Conservation (phyloP, 2,888 invertebrate genomes). For the Calliphora vomitoria region DNA sequence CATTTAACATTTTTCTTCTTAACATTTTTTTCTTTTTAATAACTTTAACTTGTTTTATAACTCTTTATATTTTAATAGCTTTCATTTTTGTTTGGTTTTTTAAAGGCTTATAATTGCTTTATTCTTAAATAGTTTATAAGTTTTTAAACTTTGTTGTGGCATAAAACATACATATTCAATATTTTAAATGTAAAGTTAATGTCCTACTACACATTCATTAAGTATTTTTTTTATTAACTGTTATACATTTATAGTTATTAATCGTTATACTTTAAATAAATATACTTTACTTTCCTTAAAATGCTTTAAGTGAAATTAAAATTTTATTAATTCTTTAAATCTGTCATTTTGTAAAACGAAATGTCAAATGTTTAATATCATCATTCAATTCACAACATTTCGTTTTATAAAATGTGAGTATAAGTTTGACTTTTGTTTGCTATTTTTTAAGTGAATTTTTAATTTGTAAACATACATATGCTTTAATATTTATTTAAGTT, state of each 20-base stretch:
- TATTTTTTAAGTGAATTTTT: no score
- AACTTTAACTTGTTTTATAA: constrained; percentile 23
- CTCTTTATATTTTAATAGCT: neutral
- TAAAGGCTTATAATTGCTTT: constrained; percentile 79
- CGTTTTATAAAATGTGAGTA: no score
- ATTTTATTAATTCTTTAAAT: no score
- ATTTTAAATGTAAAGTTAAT: constrained; percentile 61
- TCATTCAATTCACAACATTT: no score
- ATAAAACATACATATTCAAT: constrained; percentile 68
- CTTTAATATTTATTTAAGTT: no score
- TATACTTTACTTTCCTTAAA: neutral
- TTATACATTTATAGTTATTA: no score
- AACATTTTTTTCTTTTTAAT: constrained; percentile 14
- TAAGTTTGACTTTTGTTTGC: no score
- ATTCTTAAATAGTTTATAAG: constrained; percentile 49
- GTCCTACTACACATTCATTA: constrained; percentile 53
- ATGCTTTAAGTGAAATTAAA: constrained; percentile 25
- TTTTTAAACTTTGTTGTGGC: constrained; percentile 53
- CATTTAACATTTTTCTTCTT: constrained; percentile 24
- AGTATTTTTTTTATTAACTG: neutral
- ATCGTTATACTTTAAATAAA: constrained; percentile 1
- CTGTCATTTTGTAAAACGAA: no score
- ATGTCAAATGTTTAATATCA: no score
- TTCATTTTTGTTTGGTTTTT: constrained; percentile 20
- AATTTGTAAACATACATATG: no score